Conservation (phyloP, 2,888 invertebrate genomes). For the Chesias legatella region DNA sequence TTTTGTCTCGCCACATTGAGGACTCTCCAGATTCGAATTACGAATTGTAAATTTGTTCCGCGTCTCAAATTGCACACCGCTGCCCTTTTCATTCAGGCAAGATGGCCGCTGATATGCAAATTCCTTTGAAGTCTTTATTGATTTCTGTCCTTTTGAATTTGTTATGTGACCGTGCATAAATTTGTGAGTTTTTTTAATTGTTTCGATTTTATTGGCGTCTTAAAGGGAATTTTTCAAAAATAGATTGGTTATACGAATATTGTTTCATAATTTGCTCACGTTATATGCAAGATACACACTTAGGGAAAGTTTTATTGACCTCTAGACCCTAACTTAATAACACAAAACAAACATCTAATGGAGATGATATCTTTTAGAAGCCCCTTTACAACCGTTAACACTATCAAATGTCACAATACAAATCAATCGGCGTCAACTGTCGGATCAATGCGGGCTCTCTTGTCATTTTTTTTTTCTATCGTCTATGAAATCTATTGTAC, state of each 20-base stretch:
- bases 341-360: slow-evolving; percentile 1
- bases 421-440: slow-evolving; percentile 39
- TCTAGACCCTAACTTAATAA: too few species aligned
- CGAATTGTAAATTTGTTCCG: slow-evolving; percentile 31
- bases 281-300: too few species aligned
- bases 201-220: not conserved
- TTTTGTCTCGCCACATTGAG: slow-evolving; percentile 6
- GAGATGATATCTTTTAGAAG: slow-evolving; percentile 18
- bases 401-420: slow-evolving; percentile 35
- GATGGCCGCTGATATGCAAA: slow-evolving; percentile 33
- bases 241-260: too few species aligned
- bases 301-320: too few species aligned
- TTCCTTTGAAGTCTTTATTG: slow-evolving; percentile 24
- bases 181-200: slow-evolving; percentile 15
- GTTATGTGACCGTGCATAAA: slow-evolving; percentile 29
- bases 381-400: slow-evolving; percentile 24
- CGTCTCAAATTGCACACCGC: slow-evolving; percentile 26
- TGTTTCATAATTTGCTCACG: too few species aligned
- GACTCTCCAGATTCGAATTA: slow-evolving; percentile 27
- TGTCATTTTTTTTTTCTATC: slow-evolving; percentile 24
- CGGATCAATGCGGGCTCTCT: slow-evolving; percentile 35
- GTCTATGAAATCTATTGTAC: slow-evolving; percentile 43
- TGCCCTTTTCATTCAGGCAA: slow-evolving; percentile 27
- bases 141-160: slow-evolving; percentile 25
- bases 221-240: too few species aligned